Evolutionary conservation across 1,140 invertebrate species (phyloP).

Genomic region (Araneus ventricosus): DNA sequence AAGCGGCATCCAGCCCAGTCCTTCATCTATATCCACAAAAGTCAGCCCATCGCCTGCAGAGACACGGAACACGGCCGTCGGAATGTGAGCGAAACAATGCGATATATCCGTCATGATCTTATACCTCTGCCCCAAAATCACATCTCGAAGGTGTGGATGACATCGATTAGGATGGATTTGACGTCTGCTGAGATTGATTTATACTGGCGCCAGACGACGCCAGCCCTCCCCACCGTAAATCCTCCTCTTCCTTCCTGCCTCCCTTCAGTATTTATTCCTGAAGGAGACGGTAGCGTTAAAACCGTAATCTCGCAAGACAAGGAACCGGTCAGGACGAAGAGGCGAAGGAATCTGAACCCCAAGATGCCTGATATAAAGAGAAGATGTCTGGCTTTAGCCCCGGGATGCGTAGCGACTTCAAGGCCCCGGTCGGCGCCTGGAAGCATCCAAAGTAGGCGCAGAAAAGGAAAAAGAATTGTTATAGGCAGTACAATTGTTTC

Average conservation of each 20-base stretch:
- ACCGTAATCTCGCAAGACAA: neutral
- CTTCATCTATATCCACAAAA: neutral
- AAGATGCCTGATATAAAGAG: neutral
- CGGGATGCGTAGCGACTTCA: neutral
- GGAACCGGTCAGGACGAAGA: neutral
- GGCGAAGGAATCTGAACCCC: neutral
- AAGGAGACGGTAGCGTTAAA: neutral
- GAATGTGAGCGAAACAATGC: neutral
- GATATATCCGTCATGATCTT: neutral
- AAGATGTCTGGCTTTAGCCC: neutral
- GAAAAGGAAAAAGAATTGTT: neutral
- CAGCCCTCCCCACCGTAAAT: neutral
- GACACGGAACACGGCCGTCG: neutral
- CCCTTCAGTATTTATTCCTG: neutral
- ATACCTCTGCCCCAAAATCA: neutral
- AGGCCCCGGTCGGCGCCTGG: neutral
- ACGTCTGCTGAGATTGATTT: neutral
- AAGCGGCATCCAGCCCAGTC: too few species aligned
- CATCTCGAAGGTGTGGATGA: neutral
- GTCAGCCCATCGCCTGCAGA: neutral
- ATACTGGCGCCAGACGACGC: neutral
- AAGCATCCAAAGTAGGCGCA: neutral
- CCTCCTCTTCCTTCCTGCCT: neutral
- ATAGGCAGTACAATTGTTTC: neutral
- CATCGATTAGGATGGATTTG: neutral